Evolutionary conservation across 2,888 invertebrate species (phyloP).

Genomic region (Standfussiana lucernea): DNA sequence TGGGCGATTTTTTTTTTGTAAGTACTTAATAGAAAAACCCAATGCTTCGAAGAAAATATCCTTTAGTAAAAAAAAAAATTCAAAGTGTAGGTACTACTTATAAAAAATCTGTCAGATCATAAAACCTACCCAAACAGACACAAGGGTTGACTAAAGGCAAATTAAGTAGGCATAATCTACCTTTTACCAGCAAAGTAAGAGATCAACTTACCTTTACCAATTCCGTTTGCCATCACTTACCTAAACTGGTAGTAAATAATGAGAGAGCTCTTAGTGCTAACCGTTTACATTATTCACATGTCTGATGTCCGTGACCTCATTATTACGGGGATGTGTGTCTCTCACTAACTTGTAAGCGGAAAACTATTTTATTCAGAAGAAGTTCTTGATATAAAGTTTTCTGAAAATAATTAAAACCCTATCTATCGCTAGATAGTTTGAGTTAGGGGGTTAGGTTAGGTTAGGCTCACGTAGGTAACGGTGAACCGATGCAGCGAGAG

Average conservation of each 20-base stretch:
- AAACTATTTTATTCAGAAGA: slow-evolving; percentile 7
- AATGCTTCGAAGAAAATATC: not conserved
- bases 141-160: not conserved
- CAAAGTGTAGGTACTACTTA: not conserved
- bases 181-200: slow-evolving; percentile 38
- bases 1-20: not conserved
- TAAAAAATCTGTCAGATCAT: not conserved
- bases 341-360: slow-evolving; percentile 7
- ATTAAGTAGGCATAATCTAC: slow-evolving; percentile 23
- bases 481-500: no score
- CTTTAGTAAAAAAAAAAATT: no score
- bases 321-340: slow-evolving; percentile 24
- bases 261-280: slow-evolving; percentile 68
- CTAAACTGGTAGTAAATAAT: slow-evolving; percentile 71
- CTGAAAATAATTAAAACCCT: no score
- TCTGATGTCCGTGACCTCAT: slow-evolving; percentile 60
- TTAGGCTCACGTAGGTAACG: no score
- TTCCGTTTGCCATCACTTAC: slow-evolving; percentile 56
- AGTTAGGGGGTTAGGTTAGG: no score
- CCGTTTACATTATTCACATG: slow-evolving; percentile 73
- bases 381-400: not conserved
- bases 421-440: not conserved
- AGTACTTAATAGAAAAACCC: not conserved
- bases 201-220: slow-evolving; percentile 49
- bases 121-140: not conserved